Conservation (phyloP, 2,113 vertebrate genomes). For the Xenopus laevis region DNA sequence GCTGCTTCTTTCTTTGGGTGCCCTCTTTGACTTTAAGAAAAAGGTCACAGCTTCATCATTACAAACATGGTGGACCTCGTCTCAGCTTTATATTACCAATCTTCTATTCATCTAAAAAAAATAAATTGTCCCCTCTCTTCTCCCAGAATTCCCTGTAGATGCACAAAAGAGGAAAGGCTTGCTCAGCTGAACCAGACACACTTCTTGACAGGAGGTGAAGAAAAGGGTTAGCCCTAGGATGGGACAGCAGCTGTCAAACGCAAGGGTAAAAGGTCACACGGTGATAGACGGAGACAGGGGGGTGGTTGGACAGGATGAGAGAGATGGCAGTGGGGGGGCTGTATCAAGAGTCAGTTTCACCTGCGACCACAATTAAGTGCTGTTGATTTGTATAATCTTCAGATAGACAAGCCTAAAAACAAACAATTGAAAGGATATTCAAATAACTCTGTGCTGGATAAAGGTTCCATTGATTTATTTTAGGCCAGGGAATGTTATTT, state of each 20-base stretch:
- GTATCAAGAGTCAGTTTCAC: background rate
- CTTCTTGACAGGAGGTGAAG: constrained; percentile 12
- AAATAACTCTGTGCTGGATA: background rate
- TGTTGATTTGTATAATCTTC: background rate
- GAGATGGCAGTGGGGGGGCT: background rate
- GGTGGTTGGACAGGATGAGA: background rate
- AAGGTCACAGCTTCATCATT: no score
- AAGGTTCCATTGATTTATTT: no score
- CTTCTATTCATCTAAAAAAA: constrained; percentile 15
- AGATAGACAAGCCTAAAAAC: background rate
- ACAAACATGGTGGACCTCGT: constrained; percentile 9
- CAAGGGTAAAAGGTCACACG: constrained; percentile 4
- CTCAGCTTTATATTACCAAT: constrained; percentile 12
- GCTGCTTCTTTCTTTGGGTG: no score
- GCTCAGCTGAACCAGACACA: constrained; percentile 25
- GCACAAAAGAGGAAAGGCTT: constrained; percentile 19
- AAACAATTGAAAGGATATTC: background rate
- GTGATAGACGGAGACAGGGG: background rate
- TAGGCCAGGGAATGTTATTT: no score
- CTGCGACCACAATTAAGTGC: background rate
- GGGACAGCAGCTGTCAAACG: constrained; percentile 20
- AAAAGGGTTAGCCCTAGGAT: constrained; percentile 12
- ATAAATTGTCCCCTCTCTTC: constrained; percentile 22
- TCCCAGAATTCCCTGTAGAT: constrained; percentile 29
- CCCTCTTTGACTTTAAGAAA: no score